Conservation (phyloP, 1,140 invertebrate genomes). For the Belonocnema kinseyi region DNA sequence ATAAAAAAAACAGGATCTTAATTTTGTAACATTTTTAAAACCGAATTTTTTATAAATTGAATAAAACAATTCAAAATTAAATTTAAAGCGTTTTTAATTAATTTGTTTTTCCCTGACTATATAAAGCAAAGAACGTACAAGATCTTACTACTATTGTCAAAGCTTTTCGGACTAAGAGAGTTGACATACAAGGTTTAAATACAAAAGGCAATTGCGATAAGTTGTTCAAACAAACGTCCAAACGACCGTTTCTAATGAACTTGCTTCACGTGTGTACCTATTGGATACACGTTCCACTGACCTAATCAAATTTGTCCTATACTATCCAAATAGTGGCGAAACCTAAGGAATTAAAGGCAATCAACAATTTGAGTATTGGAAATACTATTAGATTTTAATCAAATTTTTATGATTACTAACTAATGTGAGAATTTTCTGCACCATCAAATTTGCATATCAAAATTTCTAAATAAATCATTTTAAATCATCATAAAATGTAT, state of each 20-base stretch:
- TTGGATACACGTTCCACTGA: neutral
- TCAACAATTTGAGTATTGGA: neutral
- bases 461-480: too few species aligned
- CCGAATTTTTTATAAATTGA: too few species aligned
- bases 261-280: neutral
- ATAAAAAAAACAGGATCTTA: too few species aligned
- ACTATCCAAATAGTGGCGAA: neutral
- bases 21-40: too few species aligned
- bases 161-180: constrained; percentile 47
- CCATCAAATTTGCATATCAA: too few species aligned
- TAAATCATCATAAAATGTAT: too few species aligned
- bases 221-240: constrained; percentile 65
- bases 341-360: neutral
- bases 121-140: constrained; percentile 41
- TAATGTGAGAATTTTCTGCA: too few species aligned
- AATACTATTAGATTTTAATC: neutral
- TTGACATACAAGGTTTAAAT: constrained; percentile 57
- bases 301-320: neutral
- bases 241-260: constrained; percentile 55
- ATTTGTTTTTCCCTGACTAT: too few species aligned
- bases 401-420: neutral
- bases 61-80: too few species aligned
- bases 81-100: too few species aligned
- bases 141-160: constrained; percentile 62
- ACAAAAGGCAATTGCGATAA: constrained; percentile 58